phyloP scores from a whole-genome alignment of 2,797 vertebrate species.

The Amblyraja radiata region DNA sequence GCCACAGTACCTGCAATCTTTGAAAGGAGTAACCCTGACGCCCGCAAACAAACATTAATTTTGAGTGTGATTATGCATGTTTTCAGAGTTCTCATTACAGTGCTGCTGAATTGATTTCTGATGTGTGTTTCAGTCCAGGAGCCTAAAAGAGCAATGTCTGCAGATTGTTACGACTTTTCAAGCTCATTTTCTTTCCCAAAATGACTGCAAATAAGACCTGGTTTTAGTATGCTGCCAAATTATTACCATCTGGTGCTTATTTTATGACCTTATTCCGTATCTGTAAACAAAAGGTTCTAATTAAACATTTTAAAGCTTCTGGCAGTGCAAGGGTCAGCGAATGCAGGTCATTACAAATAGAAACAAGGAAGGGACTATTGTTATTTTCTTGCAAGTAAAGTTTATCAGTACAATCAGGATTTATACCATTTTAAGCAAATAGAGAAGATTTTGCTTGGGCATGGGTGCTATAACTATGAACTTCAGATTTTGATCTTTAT shows the following conservation, averaged over 20 bases:
- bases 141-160: neutral
- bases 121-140: neutral
- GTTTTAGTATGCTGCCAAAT: neutral
- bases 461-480: neutral
- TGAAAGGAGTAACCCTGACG: neutral
- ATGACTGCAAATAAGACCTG: neutral
- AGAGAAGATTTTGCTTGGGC: neutral
- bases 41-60: neutral
- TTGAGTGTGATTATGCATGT: neutral
- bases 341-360: neutral
- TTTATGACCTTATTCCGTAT: neutral
- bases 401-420: neutral
- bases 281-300: constrained; percentile 1
- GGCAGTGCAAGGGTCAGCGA: neutral
- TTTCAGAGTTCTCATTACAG: neutral
- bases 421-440: neutral
- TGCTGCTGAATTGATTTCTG: neutral
- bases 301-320: neutral
- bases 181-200: neutral
- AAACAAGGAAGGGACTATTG: neutral
- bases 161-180: neutral
- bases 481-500: neutral
- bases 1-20: neutral
- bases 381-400: neutral
- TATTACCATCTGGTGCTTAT: neutral